Base-by-base conservation (phyloP, 2,888 invertebrate genomes). In the Alitta virens region DNA sequence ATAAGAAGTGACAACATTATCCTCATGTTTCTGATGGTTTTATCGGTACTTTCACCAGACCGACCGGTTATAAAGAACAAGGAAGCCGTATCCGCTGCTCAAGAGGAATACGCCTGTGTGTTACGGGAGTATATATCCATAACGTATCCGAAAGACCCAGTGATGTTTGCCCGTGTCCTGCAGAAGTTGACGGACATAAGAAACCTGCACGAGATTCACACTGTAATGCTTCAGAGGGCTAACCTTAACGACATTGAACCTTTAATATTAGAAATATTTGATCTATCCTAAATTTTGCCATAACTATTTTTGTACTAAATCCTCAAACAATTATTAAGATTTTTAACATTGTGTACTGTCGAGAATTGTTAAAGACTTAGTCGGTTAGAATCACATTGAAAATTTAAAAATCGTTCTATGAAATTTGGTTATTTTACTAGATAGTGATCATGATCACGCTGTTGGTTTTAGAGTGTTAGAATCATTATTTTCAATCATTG, bases 181-280 rank as follows among this genome's bases (percentile, higher is more conserved):
- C 90, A 91, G 83, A 94, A 93, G 84, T 90, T 95, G 72, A 87
- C 91, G 21, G 94, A 95, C 78, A 87, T 96, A 16, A 88, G 92
- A 69, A 89, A 90, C 78, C 85, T 96, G 65, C 92, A 94, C 68
- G 93, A 94, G 74, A 91, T 93, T 74, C 89, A 94, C 21, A 91
- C 95, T 2, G 90, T 90, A 55, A 93, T 95, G 43, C 93, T 94
- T 82, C 86, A 95, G 43, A 91, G 94, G 82, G 92, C 94, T 24
- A 93, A 95, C 84, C 92, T 95, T 27, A 87, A 89, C 66, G 88
- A 90, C 77, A 91, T 96, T 42, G 95, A 94, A 75, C 96, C 96
- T 0, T 84, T 96, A 53, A 84, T 96, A 1, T 90, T 94, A 81
- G 96, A 96, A 86, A 94, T 96, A 77, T 95, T 96, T 78, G 95